Base-by-base conservation (phyloP, 2,888 invertebrate genomes). In the Pseudococcus viburni region DNA sequence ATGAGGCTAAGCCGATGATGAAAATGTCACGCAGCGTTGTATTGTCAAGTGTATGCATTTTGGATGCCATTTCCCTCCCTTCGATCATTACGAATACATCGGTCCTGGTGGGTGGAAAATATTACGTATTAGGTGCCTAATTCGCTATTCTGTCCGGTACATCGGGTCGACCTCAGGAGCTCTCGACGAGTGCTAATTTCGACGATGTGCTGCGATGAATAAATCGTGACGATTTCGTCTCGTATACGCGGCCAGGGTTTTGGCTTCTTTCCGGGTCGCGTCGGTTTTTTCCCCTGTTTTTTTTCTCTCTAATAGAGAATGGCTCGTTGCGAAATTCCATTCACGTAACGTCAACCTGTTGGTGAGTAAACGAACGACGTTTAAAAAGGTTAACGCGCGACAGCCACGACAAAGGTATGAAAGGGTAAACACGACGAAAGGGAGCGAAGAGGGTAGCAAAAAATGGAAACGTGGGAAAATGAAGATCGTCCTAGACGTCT, bases 271-370 rank as follows among this genome's bases (percentile, higher is more conserved):
- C 64, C 55, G 55, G 22, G 11, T 64, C 9, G 22, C 19, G 19
- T 7, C 19, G 59, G 5, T 64, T 64, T 64, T 22, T 64, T 22
- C 15, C 12, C 0, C 15, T 51, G 11, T 19, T 19, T 64, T 64
- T 68, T 73, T 73, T 15, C 33, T 15, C 73, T 0, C 17, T 64
- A 1, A 22, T 22, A 64, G 12, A 64, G 22, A 64, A 64, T 59
- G 5, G 64, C 64, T 15, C 19, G 22, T 64, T 19, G 19, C 33
- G 80, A 19, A 83, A 83, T 83, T 83, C 46, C 33, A 83, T 83
- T 83, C 80, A 83, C 80, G 80, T 83, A 83, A 46, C 19, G 80
- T 83, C 80, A 83, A 83, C 80, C 80, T 83, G 80, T 83, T 83
- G 80, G 39, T 19, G 46, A 64, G 64, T 64, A 64, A 83, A 83